Evolutionary conservation across 2,113 vertebrate species (phyloP).

Genomic region (Zosterops pallidus): DNA sequence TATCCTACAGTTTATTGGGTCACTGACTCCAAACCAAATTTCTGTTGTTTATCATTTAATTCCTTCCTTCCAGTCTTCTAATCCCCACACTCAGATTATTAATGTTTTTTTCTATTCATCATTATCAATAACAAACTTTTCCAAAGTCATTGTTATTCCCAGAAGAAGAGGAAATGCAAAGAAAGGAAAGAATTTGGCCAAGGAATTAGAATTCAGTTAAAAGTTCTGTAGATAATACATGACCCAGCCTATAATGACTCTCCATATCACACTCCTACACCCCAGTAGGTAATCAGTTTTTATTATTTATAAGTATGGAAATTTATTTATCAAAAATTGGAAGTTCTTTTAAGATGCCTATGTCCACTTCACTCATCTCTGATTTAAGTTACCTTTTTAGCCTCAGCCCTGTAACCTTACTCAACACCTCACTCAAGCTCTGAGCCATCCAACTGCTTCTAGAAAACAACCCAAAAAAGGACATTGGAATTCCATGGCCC

Average conservation of each 20-base stretch:
- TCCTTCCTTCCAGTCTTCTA: not conserved
- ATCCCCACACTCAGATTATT: not conserved
- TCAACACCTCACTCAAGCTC: not conserved
- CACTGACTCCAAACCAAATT: not conserved
- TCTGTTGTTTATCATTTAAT: not conserved
- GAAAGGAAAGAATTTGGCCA: not conserved
- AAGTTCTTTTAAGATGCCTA: not conserved
- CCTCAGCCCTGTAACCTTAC: not conserved
- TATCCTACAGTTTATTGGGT: not conserved
- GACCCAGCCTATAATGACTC: not conserved
- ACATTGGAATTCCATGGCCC: rapidly evolving
- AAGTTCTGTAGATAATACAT: not conserved
- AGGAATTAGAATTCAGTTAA: not conserved
- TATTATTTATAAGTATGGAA: not conserved
- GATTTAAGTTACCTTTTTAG: not conserved
- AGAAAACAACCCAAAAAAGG: not conserved
- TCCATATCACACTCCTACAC: not conserved
- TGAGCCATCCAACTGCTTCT: not conserved
- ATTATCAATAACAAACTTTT: not conserved
- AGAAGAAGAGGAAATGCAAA: not conserved
- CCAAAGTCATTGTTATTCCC: not conserved
- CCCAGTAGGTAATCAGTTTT: not conserved
- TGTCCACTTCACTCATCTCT: not conserved
- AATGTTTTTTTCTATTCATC: not conserved
- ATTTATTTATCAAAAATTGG: not conserved